Evolutionary conservation across 2,888 invertebrate genomes (phyloP).

Genomic region (Tetragnatha montana): DNA sequence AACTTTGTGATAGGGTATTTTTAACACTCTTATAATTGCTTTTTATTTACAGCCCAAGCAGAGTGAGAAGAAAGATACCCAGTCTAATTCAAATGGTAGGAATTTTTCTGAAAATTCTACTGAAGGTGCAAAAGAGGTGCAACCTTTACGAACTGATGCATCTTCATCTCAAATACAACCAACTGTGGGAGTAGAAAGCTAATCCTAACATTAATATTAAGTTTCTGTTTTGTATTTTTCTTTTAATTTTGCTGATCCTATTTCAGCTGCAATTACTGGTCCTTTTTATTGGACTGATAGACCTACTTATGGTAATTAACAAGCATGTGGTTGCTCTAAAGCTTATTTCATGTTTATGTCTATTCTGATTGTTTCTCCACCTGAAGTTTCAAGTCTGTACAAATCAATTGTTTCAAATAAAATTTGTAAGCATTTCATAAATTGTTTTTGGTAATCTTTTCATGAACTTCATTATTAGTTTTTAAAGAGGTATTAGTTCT

Average conservation of each 20-base stretch:
- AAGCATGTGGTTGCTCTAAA: neutral
- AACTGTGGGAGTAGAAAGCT: slow-evolving; percentile 65
- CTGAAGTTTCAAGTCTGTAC: too few relatives aligned
- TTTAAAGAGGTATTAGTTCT: too few relatives aligned
- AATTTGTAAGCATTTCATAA: too few relatives aligned
- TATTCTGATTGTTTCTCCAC: neutral
- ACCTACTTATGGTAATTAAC: neutral
- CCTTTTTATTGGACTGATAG: neutral
- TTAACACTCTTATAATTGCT: neutral
- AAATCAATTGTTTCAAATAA: too few relatives aligned
- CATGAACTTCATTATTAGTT: too few relatives aligned
- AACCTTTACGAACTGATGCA: slow-evolving; percentile 61
- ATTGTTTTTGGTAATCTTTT: too few relatives aligned
- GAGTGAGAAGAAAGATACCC: slow-evolving; percentile 40
- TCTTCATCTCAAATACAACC: slow-evolving; percentile 46
- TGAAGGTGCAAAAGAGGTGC: slow-evolving; percentile 47
- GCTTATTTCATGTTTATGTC: neutral
- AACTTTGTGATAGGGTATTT: neutral
- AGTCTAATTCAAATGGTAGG: slow-evolving; percentile 20
- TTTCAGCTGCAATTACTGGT: slow-evolving; percentile 1
- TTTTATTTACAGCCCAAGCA: slow-evolving; percentile 34
- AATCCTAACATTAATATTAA: slow-evolving; percentile 30
- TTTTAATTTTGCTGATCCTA: neutral
- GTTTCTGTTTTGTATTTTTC: slow-evolving; percentile 5
- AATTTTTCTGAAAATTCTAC: slow-evolving; percentile 49